Evolutionary conservation across 2,888 invertebrate genomes (phyloP), one percentile per base, ranked within the genome.

Genomic region (Tinea semifulvella): DNA sequence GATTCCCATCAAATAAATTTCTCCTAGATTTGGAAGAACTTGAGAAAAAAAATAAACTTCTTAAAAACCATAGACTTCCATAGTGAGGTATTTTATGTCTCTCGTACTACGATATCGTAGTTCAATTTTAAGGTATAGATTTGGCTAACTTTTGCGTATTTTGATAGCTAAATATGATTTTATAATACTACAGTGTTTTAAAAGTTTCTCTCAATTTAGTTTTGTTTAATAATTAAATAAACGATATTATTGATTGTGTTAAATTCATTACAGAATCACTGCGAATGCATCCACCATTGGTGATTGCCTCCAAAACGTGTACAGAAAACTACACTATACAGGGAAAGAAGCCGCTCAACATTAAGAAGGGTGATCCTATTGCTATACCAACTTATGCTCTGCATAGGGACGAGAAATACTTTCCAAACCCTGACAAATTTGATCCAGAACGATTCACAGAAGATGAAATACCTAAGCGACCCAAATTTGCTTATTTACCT

Each of bases 371-470:
- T 3, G 52, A 46, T 25, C 36, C 47, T 5, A 49, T 80, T 0
- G 43, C 60, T 0, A 62, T 83, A 27, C 70, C 77, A 0, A 52
- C 71, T 1, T 52, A 60, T 17, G 68, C 65, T 1, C 42, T 84
- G 7, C 84, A 84, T 44, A 61, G 59, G 20, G 79, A 84, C 56
- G 65, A 73, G 1, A 56, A 71, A 7, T 66, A 71, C 51, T 84
- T 63, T 53, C 71, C 77, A 0, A 56, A 83, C 11, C 83, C 84
- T 0, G 63, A 75, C 1, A 66, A 60, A 50, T 85, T 84, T 52
- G 72, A 82, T 50, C 84, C 84, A 1, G 79, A 79, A 48, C 57
- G 83, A 40, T 84, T 84, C 51, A 56, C 52, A 14, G 61, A 65
- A 3, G 70, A 75, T 44, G 57, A 52, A 3, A 56, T 54, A 14